A percentile compares a stretch with the other conserved stretches of the same genome.
phyloP scores from a whole-genome alignment of 2,797 vertebrate species.

The Leucoraja ocellata region DNA sequence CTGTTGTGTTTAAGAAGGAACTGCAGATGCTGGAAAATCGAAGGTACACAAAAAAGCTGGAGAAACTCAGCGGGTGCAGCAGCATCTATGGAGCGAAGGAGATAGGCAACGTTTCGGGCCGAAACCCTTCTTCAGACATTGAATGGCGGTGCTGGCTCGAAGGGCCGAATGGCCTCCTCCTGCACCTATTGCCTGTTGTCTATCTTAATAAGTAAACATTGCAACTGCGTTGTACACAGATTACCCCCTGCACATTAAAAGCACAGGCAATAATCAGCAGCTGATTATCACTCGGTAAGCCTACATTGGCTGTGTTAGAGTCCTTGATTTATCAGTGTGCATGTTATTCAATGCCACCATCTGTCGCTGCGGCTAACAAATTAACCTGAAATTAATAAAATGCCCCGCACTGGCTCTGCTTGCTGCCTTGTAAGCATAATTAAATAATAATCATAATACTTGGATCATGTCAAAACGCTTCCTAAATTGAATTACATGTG shows the following conservation, averaged over 20 bases:
- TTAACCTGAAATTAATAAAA: constrained; percentile 22
- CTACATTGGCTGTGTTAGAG: not conserved
- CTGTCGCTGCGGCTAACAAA: not conserved
- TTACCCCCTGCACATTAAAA: not conserved
- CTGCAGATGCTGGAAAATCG: no score
- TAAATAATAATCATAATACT: not conserved
- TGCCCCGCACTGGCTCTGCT: not conserved
- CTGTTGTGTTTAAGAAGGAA: no score
- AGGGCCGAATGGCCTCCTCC: no score
- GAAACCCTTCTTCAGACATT: no score
- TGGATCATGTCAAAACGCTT: not conserved
- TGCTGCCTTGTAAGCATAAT: not conserved
- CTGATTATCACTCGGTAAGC: not conserved
- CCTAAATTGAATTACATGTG: constrained; percentile 9
- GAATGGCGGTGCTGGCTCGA: no score
- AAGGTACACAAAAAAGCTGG: no score
- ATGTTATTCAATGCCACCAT: not conserved
- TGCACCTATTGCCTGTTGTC: no score
- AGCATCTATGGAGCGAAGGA: no score
- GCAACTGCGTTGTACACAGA: not conserved
- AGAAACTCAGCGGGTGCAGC: no score
- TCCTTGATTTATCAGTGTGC: not conserved
- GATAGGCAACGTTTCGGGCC: no score
- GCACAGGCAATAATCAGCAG: not conserved
- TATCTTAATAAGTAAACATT: not conserved